Evolutionary conservation across 2,888 invertebrate genomes (phyloP).

Genomic region (Eristalis tenax): DNA sequence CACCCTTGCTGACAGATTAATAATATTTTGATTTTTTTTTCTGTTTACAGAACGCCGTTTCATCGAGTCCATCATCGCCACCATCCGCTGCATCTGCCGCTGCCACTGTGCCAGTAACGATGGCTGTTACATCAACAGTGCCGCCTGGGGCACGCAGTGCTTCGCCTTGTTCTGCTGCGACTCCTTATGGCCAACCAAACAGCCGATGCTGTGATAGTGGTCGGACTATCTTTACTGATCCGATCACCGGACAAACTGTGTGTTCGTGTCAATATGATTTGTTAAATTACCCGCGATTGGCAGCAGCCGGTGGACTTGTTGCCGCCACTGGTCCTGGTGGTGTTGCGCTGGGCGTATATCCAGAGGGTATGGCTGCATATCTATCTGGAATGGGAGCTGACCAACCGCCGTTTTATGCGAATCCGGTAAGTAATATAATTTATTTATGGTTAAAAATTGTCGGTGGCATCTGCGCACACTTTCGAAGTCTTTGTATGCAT

Average conservation of each 20-base stretch:
- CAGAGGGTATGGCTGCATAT: constrained; percentile 92
- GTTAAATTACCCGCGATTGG: constrained; percentile 89
- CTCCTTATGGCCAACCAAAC: constrained; percentile 81
- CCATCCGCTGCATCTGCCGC: constrained; percentile 80
- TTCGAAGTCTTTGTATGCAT: too few relatives aligned
- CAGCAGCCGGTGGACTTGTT: constrained; percentile 81
- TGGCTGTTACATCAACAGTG: constrained; percentile 83
- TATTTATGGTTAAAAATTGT: constrained; percentile 74
- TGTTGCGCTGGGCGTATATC: constrained; percentile 91
- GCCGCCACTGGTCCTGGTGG: constrained; percentile 84
- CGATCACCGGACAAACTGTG: constrained; percentile 92
- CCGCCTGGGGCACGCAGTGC: constrained; percentile 83
- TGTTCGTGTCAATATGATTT: constrained; percentile 96
- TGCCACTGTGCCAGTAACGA: constrained; percentile 75
- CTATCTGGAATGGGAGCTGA: constrained; percentile 92
- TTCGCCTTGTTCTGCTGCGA: constrained; percentile 82
- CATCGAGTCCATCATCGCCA: constrained; percentile 86
- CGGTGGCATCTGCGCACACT: too few relatives aligned
- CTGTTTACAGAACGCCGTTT: constrained; percentile 82
- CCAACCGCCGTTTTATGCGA: constrained; percentile 92
- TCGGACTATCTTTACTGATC: constrained; percentile 94
- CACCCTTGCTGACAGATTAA: constrained; percentile 42
- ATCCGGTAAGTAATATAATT: constrained; percentile 85
- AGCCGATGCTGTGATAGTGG: constrained; percentile 94
- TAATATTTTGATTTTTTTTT: constrained; percentile 33